These are phyloP conservation scores for Lamprologus ornatipinnis DNA, from an alignment of 2,113 vertebrate species.

Conservation along the genomic window DNA sequence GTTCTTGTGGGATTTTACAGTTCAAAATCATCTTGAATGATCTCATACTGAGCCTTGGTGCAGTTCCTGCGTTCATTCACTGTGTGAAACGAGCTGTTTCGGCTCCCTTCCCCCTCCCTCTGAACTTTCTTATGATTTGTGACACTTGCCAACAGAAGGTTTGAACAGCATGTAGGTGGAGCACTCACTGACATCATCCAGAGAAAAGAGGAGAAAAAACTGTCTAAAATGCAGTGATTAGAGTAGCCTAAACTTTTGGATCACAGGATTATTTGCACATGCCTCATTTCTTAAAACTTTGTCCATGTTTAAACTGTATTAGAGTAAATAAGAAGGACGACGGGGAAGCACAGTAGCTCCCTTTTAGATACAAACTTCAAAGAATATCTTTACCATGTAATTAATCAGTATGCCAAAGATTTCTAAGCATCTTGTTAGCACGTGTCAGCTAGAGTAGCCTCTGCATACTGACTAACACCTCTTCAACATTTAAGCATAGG, in stretches of 20 bases:
- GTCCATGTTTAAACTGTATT: not conserved
- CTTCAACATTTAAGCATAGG: not conserved
- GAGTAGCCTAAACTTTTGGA: not conserved
- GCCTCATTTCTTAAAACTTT: not conserved
- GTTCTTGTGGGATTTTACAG: not conserved
- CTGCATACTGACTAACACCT: not conserved
- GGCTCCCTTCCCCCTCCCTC: not conserved
- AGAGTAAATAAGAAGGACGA: accelerated
- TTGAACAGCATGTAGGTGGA: not conserved
- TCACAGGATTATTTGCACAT: accelerated
- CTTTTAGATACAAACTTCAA: not conserved
- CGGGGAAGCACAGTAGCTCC: not conserved
- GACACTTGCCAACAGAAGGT: not conserved
- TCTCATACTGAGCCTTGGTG: not conserved
- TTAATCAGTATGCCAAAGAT: not conserved
- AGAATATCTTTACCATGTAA: not conserved
- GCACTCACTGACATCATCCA: not conserved
- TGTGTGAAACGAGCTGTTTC: not conserved
- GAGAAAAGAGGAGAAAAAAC: not conserved
- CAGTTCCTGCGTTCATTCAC: accelerated
- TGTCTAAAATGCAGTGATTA: not conserved
- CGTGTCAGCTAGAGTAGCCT: not conserved
- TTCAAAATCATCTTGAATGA: not conserved
- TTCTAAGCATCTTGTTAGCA: not conserved
- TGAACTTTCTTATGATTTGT: not conserved